Percentiles rank a stretch among this genome's conserved stretches.
Evolutionary conservation across 1,140 invertebrate species (phyloP).

Genomic region (Drosophila jambulina): DNA sequence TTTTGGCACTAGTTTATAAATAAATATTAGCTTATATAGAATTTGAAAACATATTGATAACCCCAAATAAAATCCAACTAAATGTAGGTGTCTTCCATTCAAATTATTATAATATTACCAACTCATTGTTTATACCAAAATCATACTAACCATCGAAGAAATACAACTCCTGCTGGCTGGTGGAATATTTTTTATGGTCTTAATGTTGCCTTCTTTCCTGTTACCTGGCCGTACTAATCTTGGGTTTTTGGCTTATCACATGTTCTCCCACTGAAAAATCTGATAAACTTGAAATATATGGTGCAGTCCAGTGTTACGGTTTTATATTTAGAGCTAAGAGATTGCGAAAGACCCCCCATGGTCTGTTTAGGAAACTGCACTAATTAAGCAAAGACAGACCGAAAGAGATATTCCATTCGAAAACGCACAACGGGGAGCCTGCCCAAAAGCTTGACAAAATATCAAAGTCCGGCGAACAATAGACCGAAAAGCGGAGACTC

Average conservation of each 20-base stretch:
- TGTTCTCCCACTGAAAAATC: conserved; percentile 40
- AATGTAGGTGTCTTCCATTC: background rate
- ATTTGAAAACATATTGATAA: background rate
- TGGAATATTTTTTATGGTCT: conserved; percentile 42
- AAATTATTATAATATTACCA: background rate
- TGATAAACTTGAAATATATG: conserved; percentile 53
- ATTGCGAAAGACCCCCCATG: conserved; percentile 34
- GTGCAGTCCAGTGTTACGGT: background rate
- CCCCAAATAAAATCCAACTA: background rate
- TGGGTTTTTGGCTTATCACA: conserved; percentile 42
- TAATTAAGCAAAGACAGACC: conserved; percentile 35
- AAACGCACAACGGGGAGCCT: conserved; percentile 13
- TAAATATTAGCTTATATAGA: background rate
- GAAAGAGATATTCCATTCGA: conserved; percentile 9
- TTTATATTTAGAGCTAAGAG: conserved; percentile 38
- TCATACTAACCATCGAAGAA: background rate
- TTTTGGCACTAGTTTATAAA: background rate
- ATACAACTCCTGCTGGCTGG: background rate
- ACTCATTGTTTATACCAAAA: conserved; percentile 2
- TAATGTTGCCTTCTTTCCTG: conserved; percentile 23
- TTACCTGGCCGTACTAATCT: conserved; percentile 34
- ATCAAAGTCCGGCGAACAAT: conserved; percentile 42
- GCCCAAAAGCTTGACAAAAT: conserved; percentile 6
- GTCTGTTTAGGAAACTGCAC: conserved; percentile 15
- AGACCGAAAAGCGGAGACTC: conserved; percentile 28